Evolutionary conservation across 2,113 vertebrate genomes (phyloP).

Genomic region (Petromus typicus): DNA sequence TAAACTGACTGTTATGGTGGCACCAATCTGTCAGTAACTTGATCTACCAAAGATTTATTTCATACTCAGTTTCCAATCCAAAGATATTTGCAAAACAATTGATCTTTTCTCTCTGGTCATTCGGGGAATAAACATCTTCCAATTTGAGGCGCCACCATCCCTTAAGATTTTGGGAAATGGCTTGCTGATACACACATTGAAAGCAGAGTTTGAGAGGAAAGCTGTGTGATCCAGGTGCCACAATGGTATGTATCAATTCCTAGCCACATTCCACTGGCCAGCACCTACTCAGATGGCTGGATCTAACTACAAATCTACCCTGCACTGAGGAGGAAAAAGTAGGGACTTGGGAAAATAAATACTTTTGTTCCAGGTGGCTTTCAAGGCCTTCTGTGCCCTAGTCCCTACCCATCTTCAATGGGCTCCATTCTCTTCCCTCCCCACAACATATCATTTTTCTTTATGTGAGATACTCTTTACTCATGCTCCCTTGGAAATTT

Average conservation of each 20-base stretch:
- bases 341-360: neutral
- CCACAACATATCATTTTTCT: neutral
- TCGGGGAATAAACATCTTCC: neutral
- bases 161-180: neutral
- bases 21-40: neutral
- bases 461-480: neutral
- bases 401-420: neutral
- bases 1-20: neutral
- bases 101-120: neutral
- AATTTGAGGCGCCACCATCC: neutral
- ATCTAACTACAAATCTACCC: neutral
- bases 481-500: neutral
- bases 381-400: neutral
- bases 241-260: neutral
- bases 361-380: neutral
- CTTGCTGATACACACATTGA: neutral
- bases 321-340: neutral
- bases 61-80: neutral
- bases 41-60: neutral
- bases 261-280: neutral
- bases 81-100: neutral
- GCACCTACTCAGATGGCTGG: neutral
- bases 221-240: neutral
- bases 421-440: neutral
- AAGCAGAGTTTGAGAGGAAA: neutral